Evolutionary conservation across 1,140 invertebrate genomes (phyloP).

Genomic region (Drosophila nasuta): DNA sequence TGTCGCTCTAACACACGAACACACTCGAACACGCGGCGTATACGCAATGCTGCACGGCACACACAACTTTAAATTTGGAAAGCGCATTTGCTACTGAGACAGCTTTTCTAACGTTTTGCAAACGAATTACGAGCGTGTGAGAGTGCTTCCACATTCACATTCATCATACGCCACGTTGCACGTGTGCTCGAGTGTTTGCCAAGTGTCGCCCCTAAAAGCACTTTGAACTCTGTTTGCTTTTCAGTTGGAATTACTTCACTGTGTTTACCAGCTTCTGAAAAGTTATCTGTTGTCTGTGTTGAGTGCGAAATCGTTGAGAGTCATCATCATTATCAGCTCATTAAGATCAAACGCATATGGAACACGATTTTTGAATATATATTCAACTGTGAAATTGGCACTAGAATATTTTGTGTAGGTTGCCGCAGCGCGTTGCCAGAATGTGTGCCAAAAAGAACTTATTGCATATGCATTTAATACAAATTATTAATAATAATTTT

Average conservation of each 20-base stretch:
- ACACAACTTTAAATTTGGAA: background rate
- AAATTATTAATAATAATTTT: constrained; percentile 8
- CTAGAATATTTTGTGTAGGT: constrained; percentile 10
- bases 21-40: constrained; percentile 13
- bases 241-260: background rate
- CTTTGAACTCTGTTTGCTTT: constrained; percentile 15
- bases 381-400: constrained; percentile 12
- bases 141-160: constrained; percentile 19
- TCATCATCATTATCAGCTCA: constrained; percentile 25
- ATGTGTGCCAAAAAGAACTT: constrained; percentile 22
- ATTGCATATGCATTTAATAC: constrained; percentile 20
- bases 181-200: constrained; percentile 9
- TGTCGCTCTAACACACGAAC: constrained; percentile 21
- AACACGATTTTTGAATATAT: constrained; percentile 6
- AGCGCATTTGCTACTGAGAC: constrained; percentile 28
- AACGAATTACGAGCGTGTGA: background rate
- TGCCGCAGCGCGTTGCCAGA: background rate
- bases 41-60: constrained; percentile 28
- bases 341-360: constrained; percentile 27
- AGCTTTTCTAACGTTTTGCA: background rate
- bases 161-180: constrained; percentile 38
- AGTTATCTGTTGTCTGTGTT: background rate
- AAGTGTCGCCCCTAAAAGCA: constrained; percentile 1
- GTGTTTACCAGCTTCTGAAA: background rate
- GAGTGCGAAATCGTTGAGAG: background rate